Evolutionary conservation across 2,113 vertebrate genomes (phyloP).

Genomic region (Gila orcuttii): DNA sequence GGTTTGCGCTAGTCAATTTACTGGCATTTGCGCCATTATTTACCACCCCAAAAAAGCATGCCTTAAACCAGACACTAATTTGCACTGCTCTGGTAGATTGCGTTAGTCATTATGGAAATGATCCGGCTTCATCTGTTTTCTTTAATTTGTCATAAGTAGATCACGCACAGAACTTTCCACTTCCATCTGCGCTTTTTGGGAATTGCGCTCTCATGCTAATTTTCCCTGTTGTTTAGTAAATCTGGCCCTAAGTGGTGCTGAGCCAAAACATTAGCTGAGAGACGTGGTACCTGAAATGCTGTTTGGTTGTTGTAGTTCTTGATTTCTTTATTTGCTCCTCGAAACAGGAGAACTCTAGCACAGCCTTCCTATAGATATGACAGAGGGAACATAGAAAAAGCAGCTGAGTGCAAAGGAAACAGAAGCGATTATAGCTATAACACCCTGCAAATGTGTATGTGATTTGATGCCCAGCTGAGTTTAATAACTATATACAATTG

Average conservation of each 20-base stretch:
- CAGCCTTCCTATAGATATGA: slow-evolving; percentile 86
- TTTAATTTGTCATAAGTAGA: too few species aligned
- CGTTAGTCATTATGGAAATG: too few species aligned
- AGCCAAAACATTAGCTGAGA: not conserved
- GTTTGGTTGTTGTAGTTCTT: slow-evolving; percentile 99
- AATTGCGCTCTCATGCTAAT: too few species aligned
- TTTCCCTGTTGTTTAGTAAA: too few species aligned
- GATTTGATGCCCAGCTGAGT: slow-evolving; percentile 8
- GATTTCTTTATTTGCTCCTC: slow-evolving; percentile 93
- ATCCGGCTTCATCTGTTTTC: too few species aligned
- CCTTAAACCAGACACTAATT: too few species aligned
- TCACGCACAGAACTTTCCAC: too few species aligned
- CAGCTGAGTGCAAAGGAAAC: slow-evolving; percentile 21
- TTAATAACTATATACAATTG: not conserved
- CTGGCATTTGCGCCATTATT: too few species aligned
- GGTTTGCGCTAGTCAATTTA: too few species aligned
- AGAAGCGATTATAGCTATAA: not conserved
- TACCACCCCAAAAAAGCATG: too few species aligned
- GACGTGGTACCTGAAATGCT: slow-evolving; percentile 86
- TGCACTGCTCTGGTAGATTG: too few species aligned
- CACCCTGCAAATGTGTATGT: not conserved
- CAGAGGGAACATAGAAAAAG: not conserved
- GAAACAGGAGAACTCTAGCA: slow-evolving; percentile 92
- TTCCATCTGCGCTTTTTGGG: too few species aligned
- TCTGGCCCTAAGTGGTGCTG: not conserved